Base-by-base conservation (phyloP, 2,113 vertebrate species). In the Geococcyx californianus region DNA sequence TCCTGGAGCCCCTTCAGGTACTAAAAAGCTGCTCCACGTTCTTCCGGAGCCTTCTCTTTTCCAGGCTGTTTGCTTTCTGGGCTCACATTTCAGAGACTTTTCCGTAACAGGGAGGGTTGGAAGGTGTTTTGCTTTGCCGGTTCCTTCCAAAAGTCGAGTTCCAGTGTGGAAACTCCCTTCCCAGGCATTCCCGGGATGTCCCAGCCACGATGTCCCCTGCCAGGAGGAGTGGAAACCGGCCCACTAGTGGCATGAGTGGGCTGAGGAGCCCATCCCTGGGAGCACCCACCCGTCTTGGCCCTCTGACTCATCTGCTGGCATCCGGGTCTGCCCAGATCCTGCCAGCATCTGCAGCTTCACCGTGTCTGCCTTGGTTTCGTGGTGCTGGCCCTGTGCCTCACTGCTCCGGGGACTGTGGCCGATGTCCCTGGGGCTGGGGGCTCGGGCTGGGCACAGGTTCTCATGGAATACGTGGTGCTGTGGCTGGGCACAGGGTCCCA, bases 401-500 rank as follows among this genome's bases (percentile, higher is more conserved):
- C 45, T 42, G 40, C 40, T 42, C 40, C 40, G 13, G 47, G 47
- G 47, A 49, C 9, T 17, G 47, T 20, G 19, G 47, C 47, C 8
- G 47, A 10, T 49, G 64, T 29, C 77, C 38, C 60, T 2, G 15
- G 5, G 66, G 63, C 42, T 3, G 51, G 29, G 16, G 93, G 4
- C 42, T 31, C 0, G 0, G 47, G 54, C 44, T 38, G 77, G 42
- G 21, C 25, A 1, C 0, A 0, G 36, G 63, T 31, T n/a, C n/a
- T n/a, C n/a, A n/a, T n/a, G n/a, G n/a, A n/a, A n/a, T n/a, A n/a
- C n/a, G n/a, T n/a, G n/a, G n/a, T n/a, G n/a, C n/a, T n/a, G n/a
- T 0, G 0, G 54, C 44, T 38, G 77, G 42, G 21, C 25, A 1
- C 0, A 0, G 63, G 24, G 11, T 16, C 4, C 33, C 1, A 0